Percentiles rank a stretch among this genome's conserved stretches.
These are phyloP conservation scores for Leistus spinibarbis DNA, from an alignment of 2,888 invertebrate genomes.

Conservation along the genomic window DNA sequence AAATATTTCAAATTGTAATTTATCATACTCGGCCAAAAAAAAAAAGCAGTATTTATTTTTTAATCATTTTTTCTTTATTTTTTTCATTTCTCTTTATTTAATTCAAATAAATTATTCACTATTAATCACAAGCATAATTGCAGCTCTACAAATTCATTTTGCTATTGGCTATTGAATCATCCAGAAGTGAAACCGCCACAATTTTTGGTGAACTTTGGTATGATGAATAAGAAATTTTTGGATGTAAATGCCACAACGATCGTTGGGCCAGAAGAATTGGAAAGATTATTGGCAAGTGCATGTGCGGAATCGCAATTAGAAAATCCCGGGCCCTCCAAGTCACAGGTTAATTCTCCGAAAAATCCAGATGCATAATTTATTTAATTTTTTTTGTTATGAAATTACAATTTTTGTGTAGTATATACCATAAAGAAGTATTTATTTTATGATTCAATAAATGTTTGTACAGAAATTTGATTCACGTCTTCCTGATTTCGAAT, in stretches of 20 bases:
- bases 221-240: slow-evolving; percentile 56
- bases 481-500: too few relatives aligned
- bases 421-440: too few relatives aligned
- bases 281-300: background rate
- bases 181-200: slow-evolving; percentile 62
- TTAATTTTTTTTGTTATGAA: too few relatives aligned
- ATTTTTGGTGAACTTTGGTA: slow-evolving; percentile 61
- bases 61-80: background rate
- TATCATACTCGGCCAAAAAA: slow-evolving; percentile 22
- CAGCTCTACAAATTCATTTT: slow-evolving; percentile 65
- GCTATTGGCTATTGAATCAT: slow-evolving; percentile 63
- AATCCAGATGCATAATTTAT: background rate
- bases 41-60: background rate
- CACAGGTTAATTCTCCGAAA: background rate
- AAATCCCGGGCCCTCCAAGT: background rate
- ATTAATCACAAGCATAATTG: slow-evolving; percentile 21
- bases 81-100: background rate
- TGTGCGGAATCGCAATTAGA: too few relatives aligned
- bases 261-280: background rate
- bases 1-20: slow-evolving; percentile 31
- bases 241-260: background rate
- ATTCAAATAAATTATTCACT: background rate
- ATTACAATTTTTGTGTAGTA: too few relatives aligned
- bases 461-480: too few relatives aligned
- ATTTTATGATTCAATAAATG: too few relatives aligned